Conservation (phyloP, 2,113 vertebrate genomes). For the Mugil cephalus region DNA sequence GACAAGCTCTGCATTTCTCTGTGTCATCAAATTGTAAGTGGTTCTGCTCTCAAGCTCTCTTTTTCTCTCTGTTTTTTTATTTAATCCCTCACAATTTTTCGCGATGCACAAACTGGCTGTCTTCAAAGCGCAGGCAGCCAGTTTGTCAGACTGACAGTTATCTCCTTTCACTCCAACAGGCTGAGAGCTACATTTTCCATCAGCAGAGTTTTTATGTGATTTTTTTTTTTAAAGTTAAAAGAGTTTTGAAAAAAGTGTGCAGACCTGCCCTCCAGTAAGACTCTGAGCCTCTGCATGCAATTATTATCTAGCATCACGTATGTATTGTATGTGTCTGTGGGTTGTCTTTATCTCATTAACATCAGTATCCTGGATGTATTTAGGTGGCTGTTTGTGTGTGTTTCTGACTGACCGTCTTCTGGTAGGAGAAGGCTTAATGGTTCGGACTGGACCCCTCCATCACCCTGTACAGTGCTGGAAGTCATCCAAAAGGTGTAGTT, state of each 20-base stretch:
- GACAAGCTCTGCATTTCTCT: slow-evolving; percentile 27
- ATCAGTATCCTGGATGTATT: background rate
- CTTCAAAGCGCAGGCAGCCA: slow-evolving; percentile 42
- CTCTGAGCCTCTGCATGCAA: slow-evolving; percentile 11
- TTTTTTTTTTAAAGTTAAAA: slow-evolving; percentile 73
- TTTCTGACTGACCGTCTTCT: slow-evolving; percentile 86
- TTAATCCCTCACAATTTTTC: slow-evolving; percentile 49
- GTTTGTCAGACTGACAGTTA: slow-evolving; percentile 68
- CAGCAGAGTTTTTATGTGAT: slow-evolving; percentile 79
- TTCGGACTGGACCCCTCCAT: slow-evolving; percentile 88
- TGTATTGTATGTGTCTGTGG: background rate
- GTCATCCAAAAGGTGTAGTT: slow-evolving; percentile 86
- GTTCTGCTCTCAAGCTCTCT: background rate
- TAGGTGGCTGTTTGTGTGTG: slow-evolving; percentile 28
- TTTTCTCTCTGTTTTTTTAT: background rate
- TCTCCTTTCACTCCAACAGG: slow-evolving; percentile 74
- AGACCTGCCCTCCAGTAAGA: slow-evolving; percentile 48
- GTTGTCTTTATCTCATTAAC: slow-evolving; percentile 1
- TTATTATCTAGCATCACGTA: background rate
- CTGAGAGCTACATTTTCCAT: slow-evolving; percentile 70
- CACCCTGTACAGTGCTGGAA: slow-evolving; percentile 91
- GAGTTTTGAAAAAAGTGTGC: slow-evolving; percentile 75
- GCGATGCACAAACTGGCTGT: slow-evolving; percentile 70
- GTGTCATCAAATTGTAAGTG: slow-evolving; percentile 27
- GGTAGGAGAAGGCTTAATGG: slow-evolving; percentile 86